Conservation (phyloP, 2,113 vertebrate genomes). For the Ochotona princeps region DNA sequence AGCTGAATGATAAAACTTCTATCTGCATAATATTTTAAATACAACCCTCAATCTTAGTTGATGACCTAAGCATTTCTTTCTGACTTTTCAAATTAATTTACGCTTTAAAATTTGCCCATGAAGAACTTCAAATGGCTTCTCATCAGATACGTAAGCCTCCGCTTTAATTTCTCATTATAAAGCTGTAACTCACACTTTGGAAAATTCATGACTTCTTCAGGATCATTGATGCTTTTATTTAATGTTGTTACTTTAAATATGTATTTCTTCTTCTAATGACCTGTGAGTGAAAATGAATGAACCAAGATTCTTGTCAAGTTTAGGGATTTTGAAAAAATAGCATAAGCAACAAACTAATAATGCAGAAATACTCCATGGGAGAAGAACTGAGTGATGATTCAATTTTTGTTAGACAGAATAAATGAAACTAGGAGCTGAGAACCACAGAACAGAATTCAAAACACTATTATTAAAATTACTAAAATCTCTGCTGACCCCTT, state of each 20-base stretch:
- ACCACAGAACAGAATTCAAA: neutral
- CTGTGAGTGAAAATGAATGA: neutral
- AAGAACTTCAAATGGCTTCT: neutral
- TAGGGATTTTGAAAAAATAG: neutral
- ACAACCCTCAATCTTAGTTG: neutral
- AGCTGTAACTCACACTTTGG: neutral
- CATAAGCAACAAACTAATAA: neutral
- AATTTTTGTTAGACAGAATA: neutral
- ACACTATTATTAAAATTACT: too few relatives aligned
- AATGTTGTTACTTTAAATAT: neutral
- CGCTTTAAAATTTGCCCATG: neutral
- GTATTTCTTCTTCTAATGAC: neutral
- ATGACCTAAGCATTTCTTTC: neutral
- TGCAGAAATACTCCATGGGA: neutral
- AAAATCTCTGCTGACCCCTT: neutral
- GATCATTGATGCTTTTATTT: neutral
- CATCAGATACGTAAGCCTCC: neutral
- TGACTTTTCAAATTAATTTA: neutral
- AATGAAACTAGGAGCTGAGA: neutral
- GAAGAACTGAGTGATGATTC: neutral
- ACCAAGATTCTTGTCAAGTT: neutral
- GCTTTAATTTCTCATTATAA: conserved; percentile 12
- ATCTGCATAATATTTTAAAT: neutral
- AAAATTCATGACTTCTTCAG: neutral
- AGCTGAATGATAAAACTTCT: neutral